These are phyloP conservation scores for Tipula lateralis DNA, from an alignment of 2,888 invertebrate genomes.

Conservation along the genomic window DNA sequence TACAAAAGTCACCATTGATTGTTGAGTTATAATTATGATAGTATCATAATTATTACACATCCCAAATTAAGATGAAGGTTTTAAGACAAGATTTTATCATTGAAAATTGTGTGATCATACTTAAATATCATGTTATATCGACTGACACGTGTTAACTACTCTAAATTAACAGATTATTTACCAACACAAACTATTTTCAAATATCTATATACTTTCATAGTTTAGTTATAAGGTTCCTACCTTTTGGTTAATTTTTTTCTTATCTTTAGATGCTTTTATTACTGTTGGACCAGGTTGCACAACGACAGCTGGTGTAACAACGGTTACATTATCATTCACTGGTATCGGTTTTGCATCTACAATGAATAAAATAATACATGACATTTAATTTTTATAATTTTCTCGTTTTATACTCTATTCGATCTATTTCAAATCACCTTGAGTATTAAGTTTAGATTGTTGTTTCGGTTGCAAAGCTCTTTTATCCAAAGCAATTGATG, in stretches of 20 bases:
- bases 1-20: too few species aligned
- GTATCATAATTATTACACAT: too few species aligned
- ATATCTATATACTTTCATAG: too few species aligned
- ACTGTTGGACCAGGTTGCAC: constrained; percentile 44
- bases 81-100: too few species aligned
- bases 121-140: too few species aligned
- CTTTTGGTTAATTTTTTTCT: constrained; percentile 55
- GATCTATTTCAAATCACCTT: neutral
- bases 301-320: neutral
- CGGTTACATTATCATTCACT: constrained; percentile 25
- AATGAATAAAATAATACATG: neutral
- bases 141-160: too few species aligned
- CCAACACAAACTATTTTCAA: too few species aligned
- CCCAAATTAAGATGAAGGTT: too few species aligned
- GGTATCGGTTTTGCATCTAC: constrained; percentile 15
- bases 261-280: constrained; percentile 53
- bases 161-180: too few species aligned
- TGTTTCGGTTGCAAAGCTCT: constrained; percentile 64
- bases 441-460: constrained; percentile 47
- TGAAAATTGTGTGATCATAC: too few species aligned
- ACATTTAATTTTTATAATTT: neutral
- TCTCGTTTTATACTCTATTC: neutral
- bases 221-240: constrained; percentile 44
- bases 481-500: constrained; percentile 57
- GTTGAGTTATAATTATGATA: too few species aligned